These are phyloP conservation scores for Nomada fabriciana DNA, from an alignment of 2,888 invertebrate genomes.

Conservation along the genomic window DNA sequence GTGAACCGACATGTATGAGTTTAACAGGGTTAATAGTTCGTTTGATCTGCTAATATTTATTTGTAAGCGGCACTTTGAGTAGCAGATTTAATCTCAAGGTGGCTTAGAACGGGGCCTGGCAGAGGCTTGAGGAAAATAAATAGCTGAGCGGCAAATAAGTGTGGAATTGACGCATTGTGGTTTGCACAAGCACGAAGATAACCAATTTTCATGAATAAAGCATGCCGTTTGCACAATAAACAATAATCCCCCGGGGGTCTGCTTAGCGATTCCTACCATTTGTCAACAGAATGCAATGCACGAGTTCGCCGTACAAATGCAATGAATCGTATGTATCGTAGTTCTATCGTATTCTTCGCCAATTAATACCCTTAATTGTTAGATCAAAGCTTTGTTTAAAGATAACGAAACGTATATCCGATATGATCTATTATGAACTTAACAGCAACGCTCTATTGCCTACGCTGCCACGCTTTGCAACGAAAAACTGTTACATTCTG, in stretches of 20 bases:
- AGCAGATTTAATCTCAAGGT: no score
- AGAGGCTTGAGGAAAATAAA: no score
- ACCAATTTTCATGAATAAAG: constrained; percentile 7
- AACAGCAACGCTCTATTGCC: neutral
- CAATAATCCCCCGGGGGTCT: neutral
- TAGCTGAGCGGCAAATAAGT: neutral
- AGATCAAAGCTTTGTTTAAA: neutral
- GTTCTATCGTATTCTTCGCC: neutral
- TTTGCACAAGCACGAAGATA: neutral
- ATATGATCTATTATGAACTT: neutral
- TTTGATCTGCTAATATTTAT: no score
- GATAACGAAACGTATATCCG: neutral
- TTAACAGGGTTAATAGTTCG: no score
- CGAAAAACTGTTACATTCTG: no score
- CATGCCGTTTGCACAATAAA: neutral
- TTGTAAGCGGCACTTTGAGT: no score
- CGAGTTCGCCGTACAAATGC: neutral
- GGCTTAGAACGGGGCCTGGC: no score
- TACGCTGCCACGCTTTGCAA: neutral
- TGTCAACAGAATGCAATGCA: neutral
- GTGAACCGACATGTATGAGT: no score
- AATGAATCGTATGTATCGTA: neutral
- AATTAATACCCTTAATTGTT: neutral
- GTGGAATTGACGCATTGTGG: neutral
- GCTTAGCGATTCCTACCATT: neutral